Percentiles rank a stretch among this genome's conserved stretches.
These are phyloP conservation scores for Drosophila elegans DNA, from an alignment of 1,140 invertebrate species.

Conservation along the genomic window DNA sequence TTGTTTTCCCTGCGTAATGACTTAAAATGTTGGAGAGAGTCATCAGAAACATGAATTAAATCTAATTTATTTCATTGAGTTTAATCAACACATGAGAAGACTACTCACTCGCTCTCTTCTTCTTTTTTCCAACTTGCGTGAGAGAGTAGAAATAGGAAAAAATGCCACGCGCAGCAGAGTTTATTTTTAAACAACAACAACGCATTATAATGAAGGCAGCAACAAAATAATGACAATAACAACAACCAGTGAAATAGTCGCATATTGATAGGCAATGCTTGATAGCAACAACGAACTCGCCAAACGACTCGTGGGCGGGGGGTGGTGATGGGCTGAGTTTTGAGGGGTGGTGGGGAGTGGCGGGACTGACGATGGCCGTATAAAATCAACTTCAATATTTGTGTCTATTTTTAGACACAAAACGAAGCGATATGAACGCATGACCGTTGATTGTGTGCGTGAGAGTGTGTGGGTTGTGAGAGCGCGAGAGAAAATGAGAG, in stretches of 20 bases:
- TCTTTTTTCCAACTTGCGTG: slow-evolving; percentile 1
- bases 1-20: neutral
- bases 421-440: slow-evolving; percentile 67
- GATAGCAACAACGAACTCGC: slow-evolving; percentile 58
- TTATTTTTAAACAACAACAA: slow-evolving; percentile 83
- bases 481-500: slow-evolving; percentile 22
- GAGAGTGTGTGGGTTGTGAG: slow-evolving; percentile 12
- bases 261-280: slow-evolving; percentile 79
- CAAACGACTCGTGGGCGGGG: slow-evolving; percentile 20
- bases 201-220: slow-evolving; percentile 73
- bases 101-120: slow-evolving; percentile 10
- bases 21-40: neutral
- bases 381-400: slow-evolving; percentile 83
- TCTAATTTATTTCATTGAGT: slow-evolving; percentile 69
- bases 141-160: slow-evolving; percentile 42
- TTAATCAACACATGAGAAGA: slow-evolving; percentile 56
- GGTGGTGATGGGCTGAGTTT: slow-evolving; percentile 8
- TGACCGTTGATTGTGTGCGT: slow-evolving; percentile 54
- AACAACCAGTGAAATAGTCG: slow-evolving; percentile 58
- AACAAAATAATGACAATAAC: slow-evolving; percentile 45
- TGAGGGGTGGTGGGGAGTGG: neutral
- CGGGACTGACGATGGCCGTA: slow-evolving; percentile 51
- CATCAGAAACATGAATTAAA: slow-evolving; percentile 70
- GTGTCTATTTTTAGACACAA: slow-evolving; percentile 82
- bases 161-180: slow-evolving; percentile 76